Evolutionary conservation across 1,140 invertebrate species (phyloP), one percentile per base, ranked within the genome.

Genomic region (Patella vulgata): DNA sequence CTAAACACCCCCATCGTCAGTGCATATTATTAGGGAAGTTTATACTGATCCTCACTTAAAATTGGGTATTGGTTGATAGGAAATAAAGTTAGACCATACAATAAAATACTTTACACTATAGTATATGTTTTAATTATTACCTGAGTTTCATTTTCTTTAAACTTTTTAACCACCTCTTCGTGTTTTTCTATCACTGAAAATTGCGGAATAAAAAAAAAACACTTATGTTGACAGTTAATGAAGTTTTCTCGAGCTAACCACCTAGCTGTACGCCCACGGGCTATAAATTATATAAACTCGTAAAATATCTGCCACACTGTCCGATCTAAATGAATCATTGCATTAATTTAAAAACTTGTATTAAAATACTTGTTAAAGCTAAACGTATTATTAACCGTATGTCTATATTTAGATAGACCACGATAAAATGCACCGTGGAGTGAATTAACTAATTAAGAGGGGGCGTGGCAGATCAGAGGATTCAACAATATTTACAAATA

Each of bases 121-220:
- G n/a, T n/a, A n/a, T n/a, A n/a, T n/a, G n/a, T n/a, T n/a, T n/a
- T n/a, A n/a, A n/a, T n/a, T n/a, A n/a, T n/a, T n/a, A 53, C 51
- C 51, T 53, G 25, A 31, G 30, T 25, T 53, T 53, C 30, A 53
- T 53, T 53, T 33, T 53, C 51, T 19, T 53, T 53, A 31, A 31
- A 53, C 23, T 53, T 53, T 17, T 30, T 36, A n/a, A 53, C 6
- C 51, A 53, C 27, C 9, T 53, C 51, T 53, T 53, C 51, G 33
- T 53, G 30, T 33, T 53, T 53, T 11, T 53, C 51, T 30, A 53
- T 30, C 11, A 53, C 51, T 53, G 47, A 17, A 48, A 48, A 48
- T n/a, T n/a, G n/a, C n/a, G n/a, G n/a, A n/a, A n/a, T n/a, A n/a
- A 48, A 48, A 3, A 12, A 48, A 12, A 23, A 48, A 17, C 1